Evolutionary conservation across 2,113 vertebrate genomes (phyloP), one percentile per base, ranked within the genome.

Genomic region (Oreotrochilus melanogaster): DNA sequence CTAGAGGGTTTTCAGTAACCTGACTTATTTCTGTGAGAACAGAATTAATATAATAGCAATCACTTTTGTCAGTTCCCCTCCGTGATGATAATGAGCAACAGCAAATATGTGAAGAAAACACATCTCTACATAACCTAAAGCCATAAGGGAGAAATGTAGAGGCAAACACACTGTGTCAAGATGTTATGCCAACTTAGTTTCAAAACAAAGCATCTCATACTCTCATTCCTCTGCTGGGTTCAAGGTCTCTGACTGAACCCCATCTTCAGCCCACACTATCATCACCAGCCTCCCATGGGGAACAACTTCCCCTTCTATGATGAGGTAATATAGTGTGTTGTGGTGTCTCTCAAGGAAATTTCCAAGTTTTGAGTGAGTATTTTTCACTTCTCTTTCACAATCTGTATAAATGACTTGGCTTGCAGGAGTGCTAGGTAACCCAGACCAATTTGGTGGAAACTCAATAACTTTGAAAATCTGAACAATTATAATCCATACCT

Each of bases 41-140:
- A 85, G 28, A 78, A 84, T 14, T 60, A 39, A 33, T 33, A 17
- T 21, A 78, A 30, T 4, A 67, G 7, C 31, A 64, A 94, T 50
- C 6, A 24, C 4, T 71, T 83, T 74, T 37, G 4, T 31, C 28
- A 30, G 2, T 56, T 89, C 15, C 45, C 28, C 18, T 82, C 57
- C 57, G 10, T 7, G n/a, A 11, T 7, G n/a, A 10, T 53, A 28
- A 23, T 17, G 12, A 39, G 18, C 35, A 57, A 31, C 3, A 27
- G 19, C 0, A 1, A 83, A 51, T 13, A 7, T 9, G 14, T 0
- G 1, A 88, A 75, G 23, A 72, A 83, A 91, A 76, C 2, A 14
- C 22, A 73, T 14, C 12, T 22, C 17, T 57, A 15, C 11, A 18
- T 53, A 43, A 81, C 23, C 7, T 33, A 54, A 89, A 76, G 8